Conservation (phyloP, 2,888 invertebrate genomes). For the Drosophila seclusa region DNA sequence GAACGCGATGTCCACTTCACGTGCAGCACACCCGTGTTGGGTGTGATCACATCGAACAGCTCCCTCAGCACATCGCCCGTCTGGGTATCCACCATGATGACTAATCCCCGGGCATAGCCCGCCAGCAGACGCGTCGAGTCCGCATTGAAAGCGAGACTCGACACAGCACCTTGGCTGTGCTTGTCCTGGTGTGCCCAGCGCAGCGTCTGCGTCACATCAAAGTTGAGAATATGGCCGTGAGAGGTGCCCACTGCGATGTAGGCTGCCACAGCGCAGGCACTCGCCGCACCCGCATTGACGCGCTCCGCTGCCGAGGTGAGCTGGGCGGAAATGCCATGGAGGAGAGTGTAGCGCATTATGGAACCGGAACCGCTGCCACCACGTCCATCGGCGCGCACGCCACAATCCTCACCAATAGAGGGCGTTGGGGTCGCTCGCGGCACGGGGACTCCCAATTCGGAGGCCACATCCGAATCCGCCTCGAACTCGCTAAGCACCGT, state of each 20-base stretch:
- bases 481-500: constrained; percentile 92
- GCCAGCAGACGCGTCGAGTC: constrained; percentile 94
- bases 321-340: constrained; percentile 96
- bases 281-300: constrained; percentile 94
- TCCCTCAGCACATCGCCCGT: constrained; percentile 91
- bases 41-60: constrained; percentile 92
- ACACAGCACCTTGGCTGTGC: constrained; percentile 91
- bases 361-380: constrained; percentile 85
- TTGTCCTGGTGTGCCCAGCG: constrained; percentile 92
- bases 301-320: constrained; percentile 94
- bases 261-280: constrained; percentile 92
- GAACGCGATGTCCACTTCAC: constrained; percentile 88
- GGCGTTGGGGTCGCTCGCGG: constrained; percentile 85
- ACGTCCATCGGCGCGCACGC: constrained; percentile 85
- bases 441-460: constrained; percentile 79
- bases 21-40: constrained; percentile 92
- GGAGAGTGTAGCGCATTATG: constrained; percentile 91
- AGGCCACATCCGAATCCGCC: constrained; percentile 87
- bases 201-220: constrained; percentile 93
- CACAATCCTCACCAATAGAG: constrained; percentile 82
- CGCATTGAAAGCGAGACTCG: constrained; percentile 93
- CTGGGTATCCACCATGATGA: constrained; percentile 95
- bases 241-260: constrained; percentile 97
- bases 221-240: constrained; percentile 95
- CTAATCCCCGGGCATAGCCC: constrained; percentile 91